Percentiles rank a stretch among this genome's conserved stretches.
Evolutionary conservation across 2,113 vertebrate species (phyloP).

Genomic region (Monopterus albus): DNA sequence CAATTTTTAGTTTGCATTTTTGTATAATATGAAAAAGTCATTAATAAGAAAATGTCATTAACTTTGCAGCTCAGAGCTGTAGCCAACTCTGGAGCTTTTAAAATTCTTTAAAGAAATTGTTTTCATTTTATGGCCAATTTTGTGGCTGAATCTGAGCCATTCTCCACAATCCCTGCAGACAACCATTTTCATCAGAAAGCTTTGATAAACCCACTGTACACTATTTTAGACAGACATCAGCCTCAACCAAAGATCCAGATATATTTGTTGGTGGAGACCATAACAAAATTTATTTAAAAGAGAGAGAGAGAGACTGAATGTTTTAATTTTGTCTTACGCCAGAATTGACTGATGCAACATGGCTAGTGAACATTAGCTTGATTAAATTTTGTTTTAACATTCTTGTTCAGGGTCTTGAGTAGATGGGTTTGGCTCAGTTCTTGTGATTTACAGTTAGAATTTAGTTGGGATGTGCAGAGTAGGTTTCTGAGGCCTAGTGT

Average conservation of each 20-base stretch:
- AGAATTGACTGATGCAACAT: slow-evolving; percentile 13
- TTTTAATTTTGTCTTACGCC: background rate
- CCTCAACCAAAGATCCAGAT: slow-evolving; percentile 18
- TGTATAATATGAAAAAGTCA: slow-evolving; percentile 13
- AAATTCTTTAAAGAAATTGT: slow-evolving; percentile 11
- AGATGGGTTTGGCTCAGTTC: background rate
- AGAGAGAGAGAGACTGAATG: background rate
- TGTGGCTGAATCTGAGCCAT: slow-evolving; percentile 23
- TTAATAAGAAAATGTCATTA: slow-evolving; percentile 10
- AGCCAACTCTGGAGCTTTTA: slow-evolving; percentile 11
- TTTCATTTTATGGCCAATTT: slow-evolving; percentile 10
- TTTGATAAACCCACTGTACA: slow-evolving; percentile 25
- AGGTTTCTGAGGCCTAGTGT: background rate
- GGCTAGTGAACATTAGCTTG: slow-evolving; percentile 1
- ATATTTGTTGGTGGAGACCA: slow-evolving; percentile 23
- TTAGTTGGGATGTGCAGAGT: slow-evolving; percentile 9
- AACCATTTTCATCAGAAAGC: slow-evolving; percentile 15
- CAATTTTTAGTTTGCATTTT: background rate
- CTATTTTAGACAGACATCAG: slow-evolving; percentile 38
- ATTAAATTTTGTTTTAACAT: slow-evolving; percentile 10
- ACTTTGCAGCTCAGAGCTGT: background rate
- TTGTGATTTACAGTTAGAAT: slow-evolving; percentile 23
- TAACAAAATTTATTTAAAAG: no score
- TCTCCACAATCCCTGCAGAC: slow-evolving; percentile 25
- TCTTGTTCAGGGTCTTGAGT: background rate